Evolutionary conservation across 1,140 invertebrate genomes (phyloP), one percentile per base, ranked within the genome.

Genomic region (Drosophila littoralis): DNA sequence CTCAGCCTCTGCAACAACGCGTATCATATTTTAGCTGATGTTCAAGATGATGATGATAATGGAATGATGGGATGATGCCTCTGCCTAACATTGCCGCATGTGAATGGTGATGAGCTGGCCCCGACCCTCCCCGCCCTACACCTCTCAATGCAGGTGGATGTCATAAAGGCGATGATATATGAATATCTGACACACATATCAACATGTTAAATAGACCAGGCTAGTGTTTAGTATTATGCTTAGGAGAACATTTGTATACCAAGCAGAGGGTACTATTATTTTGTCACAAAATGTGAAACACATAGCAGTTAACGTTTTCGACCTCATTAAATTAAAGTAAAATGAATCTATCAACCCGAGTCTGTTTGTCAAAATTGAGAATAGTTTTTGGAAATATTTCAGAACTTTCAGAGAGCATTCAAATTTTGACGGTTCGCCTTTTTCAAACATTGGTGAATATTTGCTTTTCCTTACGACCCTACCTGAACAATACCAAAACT

Each of bases 21-120:
- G 85, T 88, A 89, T 89, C 84, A 89, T 88, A 88, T 88, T 88
- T 88, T 88, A 80, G 80, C 76, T 63, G 36, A 58, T 69, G 70
- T 40, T 55, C 54, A 28, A 55, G 59, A 74, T 79, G 65, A 73
- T 73, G 73, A 48, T 58, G 45, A 77, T 68, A 52, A 60, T 81
- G 77, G 71, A 33, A 57, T 64, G 52, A 52, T 77, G 69, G 63
- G 65, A 58, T 45, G 77, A 60, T 65, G 51, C 28, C n/a, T 45
- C 8, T 12, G 48, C 32, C 50, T 9, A n/a, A 66, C 43, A 51
- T 50, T 74, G 78, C 35, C 50, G 22, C 43, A 38, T 52, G 66
- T 15, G 12, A 46, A 40, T 73, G 48, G 22, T 65, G 48, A 64
- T 68, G 64, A 52, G 70, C 45, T 45, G 38, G 54, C 33, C 10